Conservation (phyloP, 2,888 invertebrate species). For the Crocallis elinguaria region DNA sequence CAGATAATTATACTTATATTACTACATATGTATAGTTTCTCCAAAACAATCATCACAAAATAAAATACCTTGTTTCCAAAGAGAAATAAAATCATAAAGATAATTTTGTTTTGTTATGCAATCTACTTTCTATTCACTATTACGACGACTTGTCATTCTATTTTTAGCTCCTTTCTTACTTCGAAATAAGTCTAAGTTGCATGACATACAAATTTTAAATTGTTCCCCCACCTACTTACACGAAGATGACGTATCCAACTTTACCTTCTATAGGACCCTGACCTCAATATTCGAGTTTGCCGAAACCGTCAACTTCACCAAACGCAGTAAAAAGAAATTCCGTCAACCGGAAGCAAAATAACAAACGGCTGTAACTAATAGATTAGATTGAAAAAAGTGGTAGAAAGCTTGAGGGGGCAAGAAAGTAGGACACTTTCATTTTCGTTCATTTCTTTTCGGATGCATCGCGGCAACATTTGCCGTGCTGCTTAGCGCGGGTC, state of each 20-base stretch:
- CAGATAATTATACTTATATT: too few species aligned
- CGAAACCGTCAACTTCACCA: slow-evolving; percentile 37
- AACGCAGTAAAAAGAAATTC: slow-evolving; percentile 44
- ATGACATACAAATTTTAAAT: slow-evolving; percentile 21
- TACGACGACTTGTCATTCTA: slow-evolving; percentile 20
- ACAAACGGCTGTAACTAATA: slow-evolving; percentile 69
- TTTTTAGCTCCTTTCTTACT: slow-evolving; percentile 24
- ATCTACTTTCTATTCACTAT: slow-evolving; percentile 25
- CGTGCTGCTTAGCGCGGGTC: slow-evolving; percentile 71
- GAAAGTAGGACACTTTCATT: slow-evolving; percentile 82
- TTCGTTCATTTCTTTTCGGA: slow-evolving; percentile 84
- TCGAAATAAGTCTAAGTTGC: slow-evolving; percentile 17
- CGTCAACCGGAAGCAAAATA: slow-evolving; percentile 57
- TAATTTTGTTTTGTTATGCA: slow-evolving; percentile 17
- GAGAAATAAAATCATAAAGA: slow-evolving; percentile 10
- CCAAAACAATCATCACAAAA: background rate
- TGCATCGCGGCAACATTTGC: slow-evolving; percentile 70
- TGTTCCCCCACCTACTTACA: slow-evolving; percentile 13
- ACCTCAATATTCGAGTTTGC: slow-evolving; percentile 21
- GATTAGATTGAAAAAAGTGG: slow-evolving; percentile 74
- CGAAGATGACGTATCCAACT: slow-evolving; percentile 3
- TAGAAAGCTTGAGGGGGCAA: slow-evolving; percentile 72
- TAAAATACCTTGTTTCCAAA: slow-evolving; percentile 4
- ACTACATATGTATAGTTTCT: too few species aligned
- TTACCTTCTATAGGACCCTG: slow-evolving; percentile 27